Base-by-base conservation (phyloP, 2,113 vertebrate species). In the Halcyon senegalensis region DNA sequence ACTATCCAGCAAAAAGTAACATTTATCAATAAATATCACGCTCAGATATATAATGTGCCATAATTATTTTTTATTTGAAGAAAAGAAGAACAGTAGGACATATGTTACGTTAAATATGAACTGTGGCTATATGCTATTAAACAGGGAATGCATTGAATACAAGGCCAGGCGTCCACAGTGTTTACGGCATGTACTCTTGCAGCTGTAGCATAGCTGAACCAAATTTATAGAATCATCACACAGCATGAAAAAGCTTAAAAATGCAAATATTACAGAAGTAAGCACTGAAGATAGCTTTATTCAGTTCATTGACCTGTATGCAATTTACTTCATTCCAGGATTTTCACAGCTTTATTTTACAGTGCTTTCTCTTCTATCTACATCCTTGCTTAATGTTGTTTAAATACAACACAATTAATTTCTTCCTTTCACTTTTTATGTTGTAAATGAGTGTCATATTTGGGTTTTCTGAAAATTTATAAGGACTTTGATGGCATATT, bases 261-360 rank as follows among this genome's bases (percentile, higher is more conserved):
- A 56, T 83, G 3, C 60, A 73, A 77, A 18, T n/a, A n/a, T 39
- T 85, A 18, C 4, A 1, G 17, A 75, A 80, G 37, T 24, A 82
- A 84, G 55, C 13, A 56, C 16, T 25, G 30, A 81, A 56, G 35
- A 66, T n/a, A 48, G 7, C 12, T 80, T 87, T 91, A 64, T 87
- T 76, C 63, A 62, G 11, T 72, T 88, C 16, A 66, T 10, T 91
- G 76, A 77, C 41, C 41, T 73, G 24, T 51, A 69, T 51, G 37
- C 8, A 83, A 60, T 80, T 82, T 44, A 53, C 37, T 44, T 92
- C 20, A 64, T 85, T 77, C 14, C 12, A 53, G 44, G 33, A 33
- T 60, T 90, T 79, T 60, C 39, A 60, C 25, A 43, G 43, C 20
- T 93, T 90, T 79, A 63, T 85, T 93, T 92, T 67, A 62, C 9